phyloP scores from a whole-genome alignment of 2,797 vertebrate species.

The Chrysocyon brachyurus region DNA sequence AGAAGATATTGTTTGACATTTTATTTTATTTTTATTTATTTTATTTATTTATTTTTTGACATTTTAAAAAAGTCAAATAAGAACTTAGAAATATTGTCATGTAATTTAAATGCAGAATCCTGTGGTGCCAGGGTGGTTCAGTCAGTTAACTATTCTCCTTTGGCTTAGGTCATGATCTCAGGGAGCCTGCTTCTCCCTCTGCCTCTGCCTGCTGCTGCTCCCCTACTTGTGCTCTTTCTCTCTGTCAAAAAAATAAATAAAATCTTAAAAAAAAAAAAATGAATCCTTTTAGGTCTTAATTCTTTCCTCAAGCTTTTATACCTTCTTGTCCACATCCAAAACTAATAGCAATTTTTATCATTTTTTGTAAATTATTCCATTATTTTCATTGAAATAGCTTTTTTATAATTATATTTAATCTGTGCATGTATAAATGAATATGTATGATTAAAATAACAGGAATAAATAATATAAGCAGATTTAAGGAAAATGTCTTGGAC shows the following conservation, averaged over 20 bases:
- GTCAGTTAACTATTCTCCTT: too few species aligned
- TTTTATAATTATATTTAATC: conserved; percentile 12
- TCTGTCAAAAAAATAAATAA: too few species aligned
- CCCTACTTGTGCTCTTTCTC: too few species aligned
- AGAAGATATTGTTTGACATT: neutral
- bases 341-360: neutral
- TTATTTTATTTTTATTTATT: neutral
- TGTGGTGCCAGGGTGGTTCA: neutral
- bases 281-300: neutral
- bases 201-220: too few species aligned
- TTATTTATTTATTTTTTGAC: neutral
- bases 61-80: neutral
- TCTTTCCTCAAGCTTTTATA: neutral
- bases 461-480: neutral
- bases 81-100: neutral
- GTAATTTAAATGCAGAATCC: neutral
- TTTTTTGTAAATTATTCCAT: neutral
- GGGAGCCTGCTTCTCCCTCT: too few species aligned
- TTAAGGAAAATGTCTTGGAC: neutral
- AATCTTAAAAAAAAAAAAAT: neutral
- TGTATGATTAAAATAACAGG: neutral
- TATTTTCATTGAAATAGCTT: neutral
- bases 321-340: neutral
- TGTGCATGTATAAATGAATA: neutral
- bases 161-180: too few species aligned